Percentiles rank a stretch among this genome's conserved stretches.
These are phyloP conservation scores for Gasterosteus nipponicus DNA, from an alignment of 2,113 vertebrate genomes.

Conservation along the genomic window DNA sequence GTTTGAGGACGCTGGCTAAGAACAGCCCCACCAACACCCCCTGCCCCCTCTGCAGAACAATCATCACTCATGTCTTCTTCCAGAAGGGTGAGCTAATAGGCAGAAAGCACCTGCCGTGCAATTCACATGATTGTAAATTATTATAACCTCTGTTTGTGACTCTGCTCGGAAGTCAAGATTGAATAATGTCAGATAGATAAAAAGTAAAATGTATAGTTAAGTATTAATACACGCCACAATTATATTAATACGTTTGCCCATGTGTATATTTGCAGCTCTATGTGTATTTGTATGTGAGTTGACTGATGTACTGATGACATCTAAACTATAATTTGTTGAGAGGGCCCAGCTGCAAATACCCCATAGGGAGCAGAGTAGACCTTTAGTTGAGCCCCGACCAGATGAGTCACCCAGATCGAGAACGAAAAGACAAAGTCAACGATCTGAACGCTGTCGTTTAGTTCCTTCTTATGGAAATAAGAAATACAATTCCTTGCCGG, in stretches of 20 bases:
- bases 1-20: constrained; percentile 94
- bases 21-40: constrained; percentile 90
- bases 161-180: not conserved
- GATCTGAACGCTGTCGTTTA: constrained; percentile 20
- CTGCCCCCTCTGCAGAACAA: constrained; percentile 92
- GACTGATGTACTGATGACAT: constrained; percentile 32
- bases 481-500: not conserved
- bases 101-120: not conserved
- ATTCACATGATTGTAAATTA: constrained; percentile 21
- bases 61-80: constrained; percentile 93
- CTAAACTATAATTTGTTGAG: constrained; percentile 43
- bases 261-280: constrained; percentile 10
- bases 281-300: constrained; percentile 17
- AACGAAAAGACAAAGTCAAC: constrained; percentile 41
- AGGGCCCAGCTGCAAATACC: constrained; percentile 67
- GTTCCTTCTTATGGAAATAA: constrained; percentile 18
- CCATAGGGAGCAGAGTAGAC: constrained; percentile 60
- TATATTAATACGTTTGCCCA: not conserved
- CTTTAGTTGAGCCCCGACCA: constrained; percentile 63
- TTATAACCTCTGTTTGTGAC: not conserved
- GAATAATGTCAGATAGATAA: not conserved
- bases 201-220: not conserved
- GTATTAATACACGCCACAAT: not conserved
- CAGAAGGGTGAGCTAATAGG: constrained; percentile 87
- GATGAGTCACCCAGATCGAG: constrained; percentile 62